These are phyloP conservation scores for Oscheius sp. DNA, from an alignment of 2,888 invertebrate genomes.

Conservation along the genomic window DNA sequence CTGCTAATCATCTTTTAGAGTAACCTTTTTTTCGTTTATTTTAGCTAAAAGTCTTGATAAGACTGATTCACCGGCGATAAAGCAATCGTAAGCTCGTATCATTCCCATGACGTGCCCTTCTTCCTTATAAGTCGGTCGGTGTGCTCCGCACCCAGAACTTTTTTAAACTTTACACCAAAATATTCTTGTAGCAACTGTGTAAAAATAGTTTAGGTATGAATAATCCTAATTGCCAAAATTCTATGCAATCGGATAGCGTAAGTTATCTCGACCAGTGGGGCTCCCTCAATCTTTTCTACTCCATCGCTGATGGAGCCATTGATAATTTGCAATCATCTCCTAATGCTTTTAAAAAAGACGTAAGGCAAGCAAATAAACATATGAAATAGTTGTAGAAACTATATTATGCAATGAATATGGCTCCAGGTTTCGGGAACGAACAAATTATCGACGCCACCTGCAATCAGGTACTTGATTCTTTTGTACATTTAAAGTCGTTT, in stretches of 20 bases:
- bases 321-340: conserved; percentile 11
- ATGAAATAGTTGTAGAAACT: neutral
- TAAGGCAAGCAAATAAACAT: neutral
- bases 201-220: neutral
- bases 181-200: neutral
- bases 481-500: neutral
- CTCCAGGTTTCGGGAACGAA: neutral
- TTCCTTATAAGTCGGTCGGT: neutral
- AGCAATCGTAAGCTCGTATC: conserved; percentile 10
- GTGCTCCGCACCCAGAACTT: neutral
- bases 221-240: neutral
- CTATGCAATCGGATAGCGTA: neutral
- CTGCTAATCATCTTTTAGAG: too few relatives aligned
- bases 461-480: conserved; percentile 15
- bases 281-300: conserved; percentile 12
- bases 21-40: too few relatives aligned
- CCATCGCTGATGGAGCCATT: conserved; percentile 9
- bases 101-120: conserved; percentile 13
- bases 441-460: conserved; percentile 1
- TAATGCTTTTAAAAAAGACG: neutral
- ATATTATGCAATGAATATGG: conserved; percentile 6
- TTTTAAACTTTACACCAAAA: neutral
- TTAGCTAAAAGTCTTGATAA: neutral
- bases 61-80: conserved; percentile 25
- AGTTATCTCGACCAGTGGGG: neutral